These are phyloP conservation scores for Mycteria americana DNA, from an alignment of 2,797 vertebrate genomes.

Conservation along the genomic window DNA sequence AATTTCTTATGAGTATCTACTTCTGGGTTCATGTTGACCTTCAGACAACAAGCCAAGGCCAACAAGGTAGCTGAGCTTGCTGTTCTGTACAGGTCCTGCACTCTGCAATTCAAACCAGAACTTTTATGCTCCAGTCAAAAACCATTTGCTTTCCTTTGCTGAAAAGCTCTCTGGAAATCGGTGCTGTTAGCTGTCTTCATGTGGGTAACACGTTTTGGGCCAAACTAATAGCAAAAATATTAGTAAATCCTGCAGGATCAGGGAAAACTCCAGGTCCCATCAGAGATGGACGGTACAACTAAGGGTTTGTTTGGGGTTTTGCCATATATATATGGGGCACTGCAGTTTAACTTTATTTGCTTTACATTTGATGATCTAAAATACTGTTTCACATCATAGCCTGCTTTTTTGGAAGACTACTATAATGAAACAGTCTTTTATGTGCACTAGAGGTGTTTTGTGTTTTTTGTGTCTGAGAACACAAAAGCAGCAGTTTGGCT, in stretches of 20 bases:
- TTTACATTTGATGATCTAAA: background rate
- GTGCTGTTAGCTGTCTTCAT: background rate
- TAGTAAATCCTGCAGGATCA: background rate
- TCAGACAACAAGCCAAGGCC: background rate
- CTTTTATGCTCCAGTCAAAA: background rate
- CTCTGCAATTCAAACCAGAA: background rate
- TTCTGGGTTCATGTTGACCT: background rate
- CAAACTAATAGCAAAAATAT: background rate
- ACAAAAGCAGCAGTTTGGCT: background rate
- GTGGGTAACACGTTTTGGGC: background rate
- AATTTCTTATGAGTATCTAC: constrained; percentile 49
- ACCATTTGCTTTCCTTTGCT: background rate
- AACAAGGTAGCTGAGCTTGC: background rate
- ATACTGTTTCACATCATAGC: background rate
- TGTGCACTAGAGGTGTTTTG: background rate
- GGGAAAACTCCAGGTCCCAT: background rate
- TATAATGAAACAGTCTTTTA: background rate
- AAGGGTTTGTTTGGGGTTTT: background rate
- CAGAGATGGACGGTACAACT: background rate
- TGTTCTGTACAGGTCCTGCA: background rate
- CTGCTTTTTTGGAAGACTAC: background rate
- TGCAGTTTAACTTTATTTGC: background rate
- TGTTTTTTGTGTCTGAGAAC: background rate
- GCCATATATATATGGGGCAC: background rate
- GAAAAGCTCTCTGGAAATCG: background rate